Conservation (phyloP, 2,888 invertebrate genomes). For the Ectobius pallidus region DNA sequence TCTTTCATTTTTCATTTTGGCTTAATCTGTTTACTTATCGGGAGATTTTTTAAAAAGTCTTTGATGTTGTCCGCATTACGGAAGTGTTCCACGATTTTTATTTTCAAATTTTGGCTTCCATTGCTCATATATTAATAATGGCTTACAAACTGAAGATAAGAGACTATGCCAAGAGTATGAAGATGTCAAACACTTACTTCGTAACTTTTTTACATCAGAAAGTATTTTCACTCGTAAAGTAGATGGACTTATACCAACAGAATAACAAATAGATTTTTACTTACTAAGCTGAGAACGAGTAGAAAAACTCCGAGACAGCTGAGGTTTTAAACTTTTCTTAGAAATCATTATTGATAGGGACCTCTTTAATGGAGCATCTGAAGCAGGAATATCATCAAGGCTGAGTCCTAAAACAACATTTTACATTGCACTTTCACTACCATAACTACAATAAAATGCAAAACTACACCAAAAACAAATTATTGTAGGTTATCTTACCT, state of each 20-base stretch:
- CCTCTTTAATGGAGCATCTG: slow-evolving; percentile 41
- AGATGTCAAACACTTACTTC: slow-evolving; percentile 43
- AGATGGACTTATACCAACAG: slow-evolving; percentile 30
- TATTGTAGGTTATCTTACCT: slow-evolving; percentile 39
- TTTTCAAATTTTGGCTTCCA: too few species aligned
- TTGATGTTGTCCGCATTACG: too few species aligned
- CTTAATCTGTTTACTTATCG: too few species aligned
- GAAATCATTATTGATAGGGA: slow-evolving; percentile 43
- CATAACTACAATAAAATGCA: too few species aligned
- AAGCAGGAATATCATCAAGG: slow-evolving; percentile 35
- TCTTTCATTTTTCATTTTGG: too few species aligned
- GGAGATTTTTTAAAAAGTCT: too few species aligned
- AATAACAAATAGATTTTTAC: slow-evolving; percentile 20
- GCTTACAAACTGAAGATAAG: too few species aligned
- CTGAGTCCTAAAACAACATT: slow-evolving; percentile 39
- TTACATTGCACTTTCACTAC: slow-evolving; percentile 25
- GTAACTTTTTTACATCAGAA: slow-evolving; percentile 43
- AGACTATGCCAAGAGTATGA: too few species aligned
- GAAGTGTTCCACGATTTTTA: too few species aligned
- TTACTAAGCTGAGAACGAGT: slow-evolving; percentile 37
- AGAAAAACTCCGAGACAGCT: slow-evolving; percentile 34
- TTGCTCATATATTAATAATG: too few species aligned
- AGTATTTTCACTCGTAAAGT: slow-evolving; percentile 38
- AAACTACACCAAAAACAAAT: too few species aligned
- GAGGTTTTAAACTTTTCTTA: slow-evolving; percentile 43